phyloP scores from a whole-genome alignment of 2,888 invertebrate genomes.

The Amblyjoppa fuscipennis region DNA sequence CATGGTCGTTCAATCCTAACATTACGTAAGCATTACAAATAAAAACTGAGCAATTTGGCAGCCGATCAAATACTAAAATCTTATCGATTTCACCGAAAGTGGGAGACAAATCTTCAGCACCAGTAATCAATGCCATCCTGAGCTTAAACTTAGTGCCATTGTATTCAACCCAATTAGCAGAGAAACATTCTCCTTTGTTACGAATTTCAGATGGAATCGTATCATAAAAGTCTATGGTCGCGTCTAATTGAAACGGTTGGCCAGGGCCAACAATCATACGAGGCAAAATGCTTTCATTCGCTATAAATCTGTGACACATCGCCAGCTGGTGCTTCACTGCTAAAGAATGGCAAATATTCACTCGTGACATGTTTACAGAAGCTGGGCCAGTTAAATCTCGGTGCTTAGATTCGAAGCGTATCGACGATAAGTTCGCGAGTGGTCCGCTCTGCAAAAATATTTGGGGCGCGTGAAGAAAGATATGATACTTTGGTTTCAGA shows the following conservation, averaged over 20 bases:
- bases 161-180: constrained; percentile 39
- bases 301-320: constrained; percentile 32
- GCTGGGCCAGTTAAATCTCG: constrained; percentile 40
- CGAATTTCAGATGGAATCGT: constrained; percentile 27
- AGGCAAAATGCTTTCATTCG: constrained; percentile 1
- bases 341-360: constrained; percentile 35
- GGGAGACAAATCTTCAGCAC: constrained; percentile 19
- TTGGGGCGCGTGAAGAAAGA: constrained; percentile 14
- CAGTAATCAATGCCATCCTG: constrained; percentile 13
- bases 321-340: constrained; percentile 34
- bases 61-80: background rate
- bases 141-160: constrained; percentile 25
- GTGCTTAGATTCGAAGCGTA: constrained; percentile 29
- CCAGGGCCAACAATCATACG: constrained; percentile 15
- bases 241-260: background rate
- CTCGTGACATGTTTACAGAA: constrained; percentile 41
- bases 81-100: constrained; percentile 6
- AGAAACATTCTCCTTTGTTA: constrained; percentile 6
- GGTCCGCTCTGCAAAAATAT: constrained; percentile 41
- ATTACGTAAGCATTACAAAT: constrained; percentile 3
- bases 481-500: constrained; percentile 49
- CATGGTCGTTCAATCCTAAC: constrained; percentile 22
- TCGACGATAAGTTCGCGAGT: constrained; percentile 21
- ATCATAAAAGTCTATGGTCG: constrained; percentile 20
- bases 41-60: background rate